Evolutionary conservation across 1,140 invertebrate genomes (phyloP), one percentile per base, ranked within the genome.

Genomic region (Brachionus asplanchnoidis): DNA sequence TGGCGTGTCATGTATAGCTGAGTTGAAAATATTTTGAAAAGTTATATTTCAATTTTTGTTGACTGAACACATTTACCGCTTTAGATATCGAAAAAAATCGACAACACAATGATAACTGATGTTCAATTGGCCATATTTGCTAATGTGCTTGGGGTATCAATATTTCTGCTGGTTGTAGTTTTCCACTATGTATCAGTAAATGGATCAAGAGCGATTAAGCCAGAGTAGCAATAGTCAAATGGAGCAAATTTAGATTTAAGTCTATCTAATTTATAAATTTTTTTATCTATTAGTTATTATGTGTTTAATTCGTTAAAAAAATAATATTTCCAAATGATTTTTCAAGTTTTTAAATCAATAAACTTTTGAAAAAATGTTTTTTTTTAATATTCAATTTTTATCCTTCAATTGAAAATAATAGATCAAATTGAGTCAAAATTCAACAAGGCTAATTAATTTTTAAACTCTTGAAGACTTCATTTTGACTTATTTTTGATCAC

Each of bases 141-240:
- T 86, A 99, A 99, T 90, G 93, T 97, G 85, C 90, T 98, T 77
- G 97, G 97, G 85, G 95, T 98, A 0, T 93, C 94, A 0, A 90
- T 98, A 14, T 98, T 99, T 89, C 92, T 98, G 26, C 89, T 98
- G 78, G 96, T 98, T 1, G 95, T 99, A 42, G 90, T 98, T 0
- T 99, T 97, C 87, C 97, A 99, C 87, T 98, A 98, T 89, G 95
- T 98, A n/a, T 93, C 94, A 87, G 95, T 95, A 0, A 97, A 96
- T 80, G 87, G 85, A 84, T 85, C 87, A 9, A 88, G 40, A 68
- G 79, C 32, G 9, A 17, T 68, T n/a, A 80, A 80, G 50, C 3
- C 9, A 12, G 53, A 82, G 2, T 82, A 80, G 12, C 46, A 77
- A 9, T 12, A 26, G 20, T 28, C 42, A 46, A 77, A 77, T 26